Evolutionary conservation across 2,888 invertebrate genomes (phyloP), one percentile per base, ranked within the genome.

Genomic region (Xestia sexstrigata): DNA sequence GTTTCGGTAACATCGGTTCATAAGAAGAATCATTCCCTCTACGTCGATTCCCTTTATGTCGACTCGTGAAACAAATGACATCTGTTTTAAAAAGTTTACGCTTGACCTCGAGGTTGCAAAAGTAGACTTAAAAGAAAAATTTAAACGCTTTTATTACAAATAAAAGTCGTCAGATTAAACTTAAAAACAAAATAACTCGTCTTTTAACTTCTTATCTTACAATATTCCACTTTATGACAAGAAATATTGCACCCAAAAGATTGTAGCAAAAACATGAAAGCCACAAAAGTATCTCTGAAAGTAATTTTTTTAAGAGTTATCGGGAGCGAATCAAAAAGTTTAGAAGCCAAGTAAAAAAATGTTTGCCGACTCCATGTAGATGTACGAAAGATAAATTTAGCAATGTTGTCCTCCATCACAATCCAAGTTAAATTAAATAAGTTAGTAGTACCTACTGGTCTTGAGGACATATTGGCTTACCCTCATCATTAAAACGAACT

Each of bases 361-460:
- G 9, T 75, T 77, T 72, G 30, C 47, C 2, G 7, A 73, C 39
- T 70, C 35, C 15, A 71, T 83, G 45, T 45, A 65, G n/a, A 42
- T 65, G 8, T 17, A 0, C n/a, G 4, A 17, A 42, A 15, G n/a
- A n/a, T 39, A 58, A 79, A 83, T 78, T 72, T 66, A 39, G 45
- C 65, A 68, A 74, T 66, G 42, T 30, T 39, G 55, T 66, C 49
- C 49, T 66, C 49, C 49, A 81, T 74, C 52, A 52, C 39, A 23
- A 60, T 47, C 74, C 8, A 81, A 87, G 78, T 87, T 84, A 79
- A 84, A 87, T 80, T 76, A 76, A 87, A 75, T 79, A 84, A 85
- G 75, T 87, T 80, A 17, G 45, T 67, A 11, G 70, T 35, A 26
- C 17, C 20, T n/a, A 42, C 0, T 35, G 17, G 71, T 55, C 66